Evolutionary conservation across 92 coral and sea anemone genomes (phyloP).

Genomic region (Porites divaricata): DNA sequence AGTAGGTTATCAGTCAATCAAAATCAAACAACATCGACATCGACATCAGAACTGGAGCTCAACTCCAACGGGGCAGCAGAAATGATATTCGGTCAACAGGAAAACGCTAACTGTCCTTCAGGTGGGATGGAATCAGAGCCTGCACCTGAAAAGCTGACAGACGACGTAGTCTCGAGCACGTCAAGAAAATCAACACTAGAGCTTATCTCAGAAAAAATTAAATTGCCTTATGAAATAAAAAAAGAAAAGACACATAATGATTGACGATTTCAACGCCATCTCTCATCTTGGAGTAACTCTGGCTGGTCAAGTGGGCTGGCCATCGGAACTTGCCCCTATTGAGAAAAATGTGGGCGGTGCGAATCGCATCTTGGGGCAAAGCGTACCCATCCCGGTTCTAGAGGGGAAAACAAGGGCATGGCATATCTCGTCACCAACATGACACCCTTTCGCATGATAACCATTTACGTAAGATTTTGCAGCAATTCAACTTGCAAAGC

Average conservation of each 20-base stretch:
- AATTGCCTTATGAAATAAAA: no score
- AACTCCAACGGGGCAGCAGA: not conserved
- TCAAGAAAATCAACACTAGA: not conserved
- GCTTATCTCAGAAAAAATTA: not conserved
- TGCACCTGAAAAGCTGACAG: not conserved
- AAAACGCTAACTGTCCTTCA: not conserved
- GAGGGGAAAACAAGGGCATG: constrained; percentile 7
- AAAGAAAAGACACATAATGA: no score
- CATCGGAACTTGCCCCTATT: constrained; percentile 3
- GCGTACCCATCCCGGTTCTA: constrained; percentile 24
- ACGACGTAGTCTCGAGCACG: not conserved
- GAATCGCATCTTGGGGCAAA: not conserved
- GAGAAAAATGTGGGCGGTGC: constrained; percentile 7
- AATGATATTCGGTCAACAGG: not conserved
- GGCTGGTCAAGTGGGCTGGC: constrained; percentile 12
- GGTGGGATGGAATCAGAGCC: not conserved
- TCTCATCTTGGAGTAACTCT: no score
- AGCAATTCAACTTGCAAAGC: constrained; percentile 18
- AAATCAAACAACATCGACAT: not conserved
- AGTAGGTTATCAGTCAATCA: not conserved
- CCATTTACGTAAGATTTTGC: not conserved
- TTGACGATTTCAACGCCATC: no score
- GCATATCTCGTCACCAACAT: constrained; percentile 20
- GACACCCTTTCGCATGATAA: constrained; percentile 2
- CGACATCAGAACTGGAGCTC: no score